phyloP scores from a whole-genome alignment of 2,888 invertebrate species.

The Molanna angustata region DNA sequence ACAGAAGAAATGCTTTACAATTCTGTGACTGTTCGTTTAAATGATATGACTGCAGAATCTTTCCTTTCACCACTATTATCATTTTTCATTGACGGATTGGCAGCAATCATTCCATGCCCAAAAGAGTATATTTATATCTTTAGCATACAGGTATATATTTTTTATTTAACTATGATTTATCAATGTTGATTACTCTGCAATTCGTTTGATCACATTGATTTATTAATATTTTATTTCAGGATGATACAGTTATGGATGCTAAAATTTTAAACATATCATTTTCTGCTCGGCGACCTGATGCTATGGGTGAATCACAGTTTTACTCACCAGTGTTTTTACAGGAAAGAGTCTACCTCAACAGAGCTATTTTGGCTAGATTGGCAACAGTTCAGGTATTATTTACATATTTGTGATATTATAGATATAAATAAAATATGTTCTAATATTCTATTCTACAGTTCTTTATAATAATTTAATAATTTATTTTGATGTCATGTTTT shows the following conservation, averaged over 20 bases:
- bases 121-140: conserved; percentile 91
- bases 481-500: neutral
- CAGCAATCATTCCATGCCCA: conserved; percentile 88
- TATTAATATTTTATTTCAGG: conserved; percentile 47
- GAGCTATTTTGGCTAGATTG: conserved; percentile 80
- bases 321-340: conserved; percentile 87
- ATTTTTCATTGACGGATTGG: conserved; percentile 86
- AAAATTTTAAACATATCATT: conserved; percentile 93
- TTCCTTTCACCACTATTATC: conserved; percentile 86
- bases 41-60: conserved; percentile 90
- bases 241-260: conserved; percentile 84
- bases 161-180: no score
- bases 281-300: conserved; percentile 80
- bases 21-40: conserved; percentile 88
- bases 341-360: conserved; percentile 90
- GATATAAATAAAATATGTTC: no score
- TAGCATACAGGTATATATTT: conserved; percentile 68
- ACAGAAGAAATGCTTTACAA: conserved; percentile 93
- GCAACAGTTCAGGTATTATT: conserved; percentile 74
- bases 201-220: neutral
- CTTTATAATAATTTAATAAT: neutral
- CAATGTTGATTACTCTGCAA: neutral
- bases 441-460: neutral
- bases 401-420: no score
- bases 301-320: conserved; percentile 69